These are phyloP conservation scores for Ectemnius cavifrons DNA, from an alignment of 2,888 invertebrate genomes.

Conservation along the genomic window DNA sequence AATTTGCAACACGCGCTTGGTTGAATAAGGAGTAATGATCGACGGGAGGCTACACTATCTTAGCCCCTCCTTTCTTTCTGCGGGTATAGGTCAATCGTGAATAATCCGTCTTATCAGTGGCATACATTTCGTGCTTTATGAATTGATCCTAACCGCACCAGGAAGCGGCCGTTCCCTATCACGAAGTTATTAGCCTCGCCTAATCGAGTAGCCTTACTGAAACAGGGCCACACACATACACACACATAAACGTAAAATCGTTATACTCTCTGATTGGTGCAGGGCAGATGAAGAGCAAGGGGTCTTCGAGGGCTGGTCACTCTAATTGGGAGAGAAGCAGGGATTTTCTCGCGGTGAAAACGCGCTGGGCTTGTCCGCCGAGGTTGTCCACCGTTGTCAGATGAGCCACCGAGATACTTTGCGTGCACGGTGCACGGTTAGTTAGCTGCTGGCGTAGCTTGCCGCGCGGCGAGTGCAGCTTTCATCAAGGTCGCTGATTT, in stretches of 20 bases:
- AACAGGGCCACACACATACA: too few relatives aligned
- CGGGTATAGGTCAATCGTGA: not conserved
- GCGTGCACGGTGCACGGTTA: conserved; percentile 24
- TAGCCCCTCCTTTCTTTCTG: too few relatives aligned
- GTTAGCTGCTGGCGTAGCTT: conserved; percentile 29
- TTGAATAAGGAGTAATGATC: conserved; percentile 43
- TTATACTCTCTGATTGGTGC: too few relatives aligned
- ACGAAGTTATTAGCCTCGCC: too few relatives aligned
- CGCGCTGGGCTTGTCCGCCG: conserved; percentile 21
- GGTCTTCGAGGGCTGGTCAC: not conserved
- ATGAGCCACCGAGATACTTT: conserved; percentile 49
- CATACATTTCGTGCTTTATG: conserved; percentile 1
- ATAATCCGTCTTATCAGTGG: conserved; percentile 7
- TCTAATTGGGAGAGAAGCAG: conserved; percentile 41
- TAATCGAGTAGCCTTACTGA: too few relatives aligned
- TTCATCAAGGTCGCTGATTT: conserved; percentile 56
- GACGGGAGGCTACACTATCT: conserved; percentile 21
- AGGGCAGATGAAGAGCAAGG: too few relatives aligned
- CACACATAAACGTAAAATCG: too few relatives aligned
- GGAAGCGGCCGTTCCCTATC: too few relatives aligned
- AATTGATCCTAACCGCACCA: not conserved
- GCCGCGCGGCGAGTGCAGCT: conserved; percentile 36
- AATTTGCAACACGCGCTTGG: conserved; percentile 11
- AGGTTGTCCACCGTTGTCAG: conserved; percentile 16
- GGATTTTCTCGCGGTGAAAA: conserved; percentile 47